These are phyloP conservation scores for Notarius quadriscutis DNA, from an alignment of 2,113 vertebrate genomes.

Conservation along the genomic window DNA sequence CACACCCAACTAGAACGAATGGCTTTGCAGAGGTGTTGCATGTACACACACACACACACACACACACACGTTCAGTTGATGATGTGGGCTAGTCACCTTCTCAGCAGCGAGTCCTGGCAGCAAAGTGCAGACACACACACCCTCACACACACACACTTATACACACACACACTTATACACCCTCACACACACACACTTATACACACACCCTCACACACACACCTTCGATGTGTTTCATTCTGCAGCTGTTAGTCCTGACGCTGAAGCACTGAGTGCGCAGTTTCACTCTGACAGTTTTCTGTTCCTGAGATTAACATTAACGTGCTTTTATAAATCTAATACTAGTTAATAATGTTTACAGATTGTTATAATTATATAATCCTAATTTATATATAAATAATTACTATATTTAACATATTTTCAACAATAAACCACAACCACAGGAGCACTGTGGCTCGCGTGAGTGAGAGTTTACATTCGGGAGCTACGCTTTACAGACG, in stretches of 20 bases:
- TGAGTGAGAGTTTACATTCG: not conserved
- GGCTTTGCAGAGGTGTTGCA: conserved; percentile 8
- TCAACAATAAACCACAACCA: not conserved
- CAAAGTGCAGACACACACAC: not conserved
- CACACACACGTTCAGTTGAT: not conserved
- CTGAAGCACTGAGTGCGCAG: not conserved
- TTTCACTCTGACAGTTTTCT: not conserved
- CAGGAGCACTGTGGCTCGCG: not conserved
- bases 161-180: conserved; percentile 7
- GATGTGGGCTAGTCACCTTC: not conserved
- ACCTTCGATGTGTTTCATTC: not conserved
- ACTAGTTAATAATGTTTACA: not conserved
- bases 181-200: not conserved
- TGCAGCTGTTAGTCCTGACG: not conserved
- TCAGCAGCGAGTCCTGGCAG: not conserved
- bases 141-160: not conserved
- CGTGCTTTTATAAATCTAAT: not conserved
- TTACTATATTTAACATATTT: not conserved
- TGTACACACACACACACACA: not conserved
- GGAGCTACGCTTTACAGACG: not conserved
- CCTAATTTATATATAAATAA: too few species aligned
- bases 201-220: not conserved
- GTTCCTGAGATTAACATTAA: not conserved
- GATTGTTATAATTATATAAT: not conserved
- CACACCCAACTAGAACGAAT: not conserved